Percentiles rank a stretch among this genome's conserved stretches.
Conservation (phyloP, 2,888 invertebrate genomes). For the Eupithecia subumbrata region DNA sequence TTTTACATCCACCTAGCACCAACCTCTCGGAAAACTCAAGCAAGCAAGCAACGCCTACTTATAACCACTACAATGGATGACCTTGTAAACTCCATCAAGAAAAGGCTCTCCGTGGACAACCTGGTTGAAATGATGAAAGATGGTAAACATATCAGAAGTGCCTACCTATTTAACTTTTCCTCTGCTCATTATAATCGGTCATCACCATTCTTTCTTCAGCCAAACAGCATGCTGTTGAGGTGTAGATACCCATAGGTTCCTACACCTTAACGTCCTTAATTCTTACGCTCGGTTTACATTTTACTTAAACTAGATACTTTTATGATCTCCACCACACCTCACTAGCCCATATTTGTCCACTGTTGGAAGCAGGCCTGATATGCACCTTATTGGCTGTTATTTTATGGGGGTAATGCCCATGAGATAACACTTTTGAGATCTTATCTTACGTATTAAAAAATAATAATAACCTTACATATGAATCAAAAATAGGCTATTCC, state of each 20-base stretch:
- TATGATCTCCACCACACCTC: neutral
- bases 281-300: neutral
- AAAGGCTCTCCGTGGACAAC: constrained; percentile 55
- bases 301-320: neutral
- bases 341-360: too few species aligned
- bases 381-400: too few species aligned
- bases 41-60: neutral
- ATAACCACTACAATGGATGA: constrained; percentile 55
- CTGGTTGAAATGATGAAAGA: constrained; percentile 56
- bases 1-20: neutral
- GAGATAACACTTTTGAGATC: too few species aligned
- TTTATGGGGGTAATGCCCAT: too few species aligned
- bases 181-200: neutral
- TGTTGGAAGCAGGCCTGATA: too few species aligned
- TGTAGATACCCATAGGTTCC: neutral
- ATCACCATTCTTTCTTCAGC: neutral
- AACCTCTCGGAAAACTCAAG: neutral
- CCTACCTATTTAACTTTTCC: neutral
- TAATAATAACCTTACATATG: neutral
- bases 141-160: constrained; percentile 47
- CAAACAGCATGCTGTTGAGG: neutral
- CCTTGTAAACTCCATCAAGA: constrained; percentile 60
- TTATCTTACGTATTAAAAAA: too few species aligned
- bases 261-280: neutral
- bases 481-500: neutral